A percentile compares a stretch with the other conserved stretches of the same genome.
These are phyloP conservation scores for Gnatocerus cornutus DNA, from an alignment of 2,888 invertebrate species.

Conservation along the genomic window DNA sequence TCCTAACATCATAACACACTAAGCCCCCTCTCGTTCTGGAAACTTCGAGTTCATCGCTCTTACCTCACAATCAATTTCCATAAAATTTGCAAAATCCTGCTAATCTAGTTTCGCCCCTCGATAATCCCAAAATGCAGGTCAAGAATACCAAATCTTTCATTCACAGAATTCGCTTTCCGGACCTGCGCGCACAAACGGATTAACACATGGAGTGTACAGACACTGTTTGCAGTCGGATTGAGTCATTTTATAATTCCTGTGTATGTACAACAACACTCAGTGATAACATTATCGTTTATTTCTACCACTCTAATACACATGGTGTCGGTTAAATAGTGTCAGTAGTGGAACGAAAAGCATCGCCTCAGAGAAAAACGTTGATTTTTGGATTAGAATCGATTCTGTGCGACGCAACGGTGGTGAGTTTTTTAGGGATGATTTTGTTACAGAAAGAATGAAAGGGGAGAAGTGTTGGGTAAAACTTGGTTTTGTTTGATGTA, in stretches of 20 bases:
- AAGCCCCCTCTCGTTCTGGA: neutral
- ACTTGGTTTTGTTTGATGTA: neutral
- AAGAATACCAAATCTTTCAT: conserved; percentile 10
- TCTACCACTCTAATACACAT: conserved; percentile 5
- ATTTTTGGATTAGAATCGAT: conserved; percentile 32
- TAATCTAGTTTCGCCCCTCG: neutral
- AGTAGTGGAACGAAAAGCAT: conserved; percentile 15
- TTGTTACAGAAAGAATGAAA: neutral
- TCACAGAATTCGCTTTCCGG: conserved; percentile 25
- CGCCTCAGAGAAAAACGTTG: no score
- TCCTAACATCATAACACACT: no score
- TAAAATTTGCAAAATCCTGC: neutral
- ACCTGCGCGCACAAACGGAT: conserved; percentile 28
- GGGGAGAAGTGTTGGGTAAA: neutral
- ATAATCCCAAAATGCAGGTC: conserved; percentile 2
- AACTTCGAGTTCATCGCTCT: neutral
- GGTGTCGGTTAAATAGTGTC: conserved; percentile 7
- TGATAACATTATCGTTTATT: conserved; percentile 36
- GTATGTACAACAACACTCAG: conserved; percentile 17
- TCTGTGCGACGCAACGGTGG: conserved; percentile 14
- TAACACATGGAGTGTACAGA: conserved; percentile 20
- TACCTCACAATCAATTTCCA: neutral
- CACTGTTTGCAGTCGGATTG: conserved; percentile 20
- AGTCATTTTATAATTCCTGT: conserved; percentile 31
- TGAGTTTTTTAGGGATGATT: conserved; percentile 22